Base-by-base conservation (phyloP, 2,888 invertebrate species). In the Dicranocentrus wangi region DNA sequence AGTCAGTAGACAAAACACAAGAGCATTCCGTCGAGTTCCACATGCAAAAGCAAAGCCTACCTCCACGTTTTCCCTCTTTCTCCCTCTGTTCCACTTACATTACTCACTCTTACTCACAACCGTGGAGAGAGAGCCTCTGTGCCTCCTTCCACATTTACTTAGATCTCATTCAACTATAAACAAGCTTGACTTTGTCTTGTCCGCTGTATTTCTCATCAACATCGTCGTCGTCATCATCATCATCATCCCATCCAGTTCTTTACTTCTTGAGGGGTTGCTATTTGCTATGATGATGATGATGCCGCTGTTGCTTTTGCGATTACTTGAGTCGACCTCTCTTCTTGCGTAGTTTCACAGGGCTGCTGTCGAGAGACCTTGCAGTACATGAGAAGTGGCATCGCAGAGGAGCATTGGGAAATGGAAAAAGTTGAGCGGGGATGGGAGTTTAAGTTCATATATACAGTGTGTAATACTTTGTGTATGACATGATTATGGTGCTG, bases 111-210 rank as follows among this genome's bases (percentile, higher is more conserved):
- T 71, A 71, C 71, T 60, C 60, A 43, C 43, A 13, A n/a, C 25
- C 47, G n/a, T 19, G 32, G 43, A n/a, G n/a, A n/a, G n/a, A n/a
- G n/a, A n/a, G 23, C 42, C 32, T 19, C 39, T 63, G 32, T 65
- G 28, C n/a, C 51, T 69, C n/a, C 65, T 55, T 71, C 28, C 63
- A 53, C 61, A 63, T 51, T 65, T 65, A 65, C 39, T 65, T 65
- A 55, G 63, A 63, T 65, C 65, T 73, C 61, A 73, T 58, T 75
- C 66, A 75, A 75, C 75, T 66, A 75, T 69, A 77, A 77, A 77
- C 69, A 77, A 77, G 77, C 68, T 61, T 77, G 77, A 78, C 78
- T 78, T 70, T 78, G 69, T 78, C 70, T 70, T 78, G 78, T 78
- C 76, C 51, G 75, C 68, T 69, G 61, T 77, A 47, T 68, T 69